Conservation (phyloP, 1,140 invertebrate species). For the Semibalanus balanoides region DNA sequence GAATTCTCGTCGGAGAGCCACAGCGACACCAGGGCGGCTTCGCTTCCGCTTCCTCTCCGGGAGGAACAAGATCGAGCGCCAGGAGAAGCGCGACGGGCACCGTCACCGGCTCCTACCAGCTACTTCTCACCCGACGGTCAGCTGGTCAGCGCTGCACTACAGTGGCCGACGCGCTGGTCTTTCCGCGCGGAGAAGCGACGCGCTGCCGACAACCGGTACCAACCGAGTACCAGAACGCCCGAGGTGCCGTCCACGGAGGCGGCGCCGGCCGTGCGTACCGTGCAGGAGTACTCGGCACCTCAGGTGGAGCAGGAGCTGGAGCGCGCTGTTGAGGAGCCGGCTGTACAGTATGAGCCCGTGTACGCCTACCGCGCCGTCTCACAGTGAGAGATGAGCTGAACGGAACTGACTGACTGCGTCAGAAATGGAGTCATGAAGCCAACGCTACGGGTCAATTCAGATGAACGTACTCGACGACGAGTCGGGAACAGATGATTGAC, state of each 20-base stretch:
- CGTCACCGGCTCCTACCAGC: conserved; percentile 45
- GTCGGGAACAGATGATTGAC: too few relatives aligned
- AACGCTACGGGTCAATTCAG: too few relatives aligned
- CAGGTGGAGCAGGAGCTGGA: not conserved
- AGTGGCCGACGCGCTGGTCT: conserved; percentile 34
- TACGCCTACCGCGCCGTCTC: not conserved
- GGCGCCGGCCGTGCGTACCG: not conserved
- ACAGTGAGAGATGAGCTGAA: not conserved
- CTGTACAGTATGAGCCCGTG: not conserved
- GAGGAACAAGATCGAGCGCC: not conserved
- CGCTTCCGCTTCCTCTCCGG: not conserved
- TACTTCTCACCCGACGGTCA: conserved; percentile 51
- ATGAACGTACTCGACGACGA: too few relatives aligned
- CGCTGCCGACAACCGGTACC: conserved; percentile 9
- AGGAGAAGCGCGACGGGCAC: not conserved
- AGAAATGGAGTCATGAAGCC: too few relatives aligned
- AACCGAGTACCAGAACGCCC: not conserved
- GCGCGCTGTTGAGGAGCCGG: not conserved
- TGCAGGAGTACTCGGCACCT: not conserved
- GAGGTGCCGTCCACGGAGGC: not conserved
- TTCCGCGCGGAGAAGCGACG: conserved; percentile 15
- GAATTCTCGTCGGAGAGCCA: not conserved
- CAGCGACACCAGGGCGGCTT: not conserved
- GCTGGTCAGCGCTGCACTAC: conserved; percentile 40
- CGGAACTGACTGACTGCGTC: too few relatives aligned